Percentiles rank a stretch among this genome's conserved stretches.
Evolutionary conservation across 2,113 vertebrate genomes (phyloP).

Genomic region (Ornithorhynchus anatinus): DNA sequence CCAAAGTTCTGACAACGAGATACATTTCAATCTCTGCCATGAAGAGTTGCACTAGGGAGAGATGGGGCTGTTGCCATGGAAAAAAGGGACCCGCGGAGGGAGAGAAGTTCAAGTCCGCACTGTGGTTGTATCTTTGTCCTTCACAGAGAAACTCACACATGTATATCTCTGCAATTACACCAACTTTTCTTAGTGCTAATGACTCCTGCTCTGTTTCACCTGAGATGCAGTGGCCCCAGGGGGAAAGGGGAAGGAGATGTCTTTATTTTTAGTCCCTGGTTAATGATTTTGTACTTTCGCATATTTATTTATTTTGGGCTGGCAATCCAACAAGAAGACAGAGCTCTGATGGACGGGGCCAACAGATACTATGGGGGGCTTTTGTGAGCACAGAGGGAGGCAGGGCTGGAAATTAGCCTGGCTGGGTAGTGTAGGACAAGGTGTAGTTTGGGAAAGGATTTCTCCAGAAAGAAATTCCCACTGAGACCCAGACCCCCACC

Average conservation of each 20-base stretch:
- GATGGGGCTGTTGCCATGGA: constrained; percentile 46
- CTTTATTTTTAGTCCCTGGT: neutral
- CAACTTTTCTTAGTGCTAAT: constrained; percentile 35
- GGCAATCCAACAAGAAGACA: neutral
- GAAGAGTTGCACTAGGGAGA: constrained; percentile 41
- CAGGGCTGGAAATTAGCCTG: neutral
- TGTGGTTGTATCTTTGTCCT: constrained; percentile 39
- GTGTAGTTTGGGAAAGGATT: no score
- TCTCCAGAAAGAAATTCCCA: no score
- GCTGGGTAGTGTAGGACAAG: no score
- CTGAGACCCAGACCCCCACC: no score
- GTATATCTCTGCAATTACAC: constrained; percentile 30
- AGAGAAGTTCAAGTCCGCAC: constrained; percentile 41
- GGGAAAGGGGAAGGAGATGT: constrained; percentile 3
- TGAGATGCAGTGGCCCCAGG: neutral
- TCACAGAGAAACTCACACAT: constrained; percentile 41
- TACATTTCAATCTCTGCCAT: constrained; percentile 43
- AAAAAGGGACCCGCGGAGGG: constrained; percentile 21
- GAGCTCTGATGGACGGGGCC: neutral
- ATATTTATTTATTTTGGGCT: neutral
- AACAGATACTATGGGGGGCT: neutral
- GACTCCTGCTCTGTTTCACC: constrained; percentile 45
- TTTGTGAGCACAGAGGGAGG: neutral
- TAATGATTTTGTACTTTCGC: neutral
- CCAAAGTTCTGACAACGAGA: constrained; percentile 54